Evolutionary conservation across 2,113 vertebrate genomes (phyloP).

Genomic region (Hemiscyllium ocellatum): DNA sequence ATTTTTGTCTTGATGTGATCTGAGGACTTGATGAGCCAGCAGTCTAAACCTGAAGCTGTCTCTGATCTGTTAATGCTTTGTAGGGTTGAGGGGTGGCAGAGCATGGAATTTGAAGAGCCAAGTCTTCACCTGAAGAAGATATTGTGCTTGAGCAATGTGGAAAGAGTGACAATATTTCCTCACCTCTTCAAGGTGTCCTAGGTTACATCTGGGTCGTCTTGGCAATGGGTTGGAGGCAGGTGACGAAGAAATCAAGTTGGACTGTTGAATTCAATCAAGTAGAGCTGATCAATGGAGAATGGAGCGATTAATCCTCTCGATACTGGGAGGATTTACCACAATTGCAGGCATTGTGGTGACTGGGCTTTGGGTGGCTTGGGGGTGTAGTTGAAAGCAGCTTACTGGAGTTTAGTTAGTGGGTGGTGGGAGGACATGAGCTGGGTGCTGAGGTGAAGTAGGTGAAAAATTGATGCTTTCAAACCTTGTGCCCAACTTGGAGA

Average conservation of each 20-base stretch:
- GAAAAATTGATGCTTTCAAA: background rate
- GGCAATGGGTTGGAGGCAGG: background rate
- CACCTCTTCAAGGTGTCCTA: background rate
- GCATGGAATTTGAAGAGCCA: background rate
- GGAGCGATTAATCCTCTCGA: background rate
- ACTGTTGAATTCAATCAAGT: background rate
- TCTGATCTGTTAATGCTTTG: background rate
- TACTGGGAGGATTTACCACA: background rate
- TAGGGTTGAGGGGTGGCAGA: background rate
- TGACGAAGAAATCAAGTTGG: background rate
- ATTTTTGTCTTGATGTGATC: background rate
- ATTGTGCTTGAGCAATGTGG: background rate
- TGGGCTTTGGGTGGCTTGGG: background rate
- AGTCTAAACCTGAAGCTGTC: background rate
- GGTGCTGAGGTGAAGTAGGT: background rate
- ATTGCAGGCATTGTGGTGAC: background rate
- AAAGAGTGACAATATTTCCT: background rate
- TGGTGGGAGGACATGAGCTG: background rate
- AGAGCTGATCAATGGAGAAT: background rate
- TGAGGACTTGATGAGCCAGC: background rate
- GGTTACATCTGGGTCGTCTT: background rate
- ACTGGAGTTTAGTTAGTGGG: background rate
- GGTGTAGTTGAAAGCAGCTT: background rate
- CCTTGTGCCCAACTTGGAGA: background rate
- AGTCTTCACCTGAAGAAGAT: background rate